Base-by-base conservation (phyloP, 2,888 invertebrate species). In the Oligia latruncula region DNA sequence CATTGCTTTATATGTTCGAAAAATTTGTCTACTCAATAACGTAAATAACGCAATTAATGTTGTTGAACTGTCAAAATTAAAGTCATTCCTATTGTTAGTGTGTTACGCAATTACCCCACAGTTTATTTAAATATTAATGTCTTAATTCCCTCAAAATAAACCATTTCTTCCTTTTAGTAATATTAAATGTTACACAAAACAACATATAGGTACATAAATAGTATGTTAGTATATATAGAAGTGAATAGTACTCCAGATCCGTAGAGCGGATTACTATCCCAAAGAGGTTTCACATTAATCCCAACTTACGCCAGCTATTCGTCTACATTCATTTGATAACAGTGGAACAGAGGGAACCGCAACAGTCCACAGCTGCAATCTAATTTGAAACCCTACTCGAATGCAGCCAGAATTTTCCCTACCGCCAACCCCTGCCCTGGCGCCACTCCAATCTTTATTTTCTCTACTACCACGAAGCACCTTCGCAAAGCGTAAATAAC, bases 381-480 rank as follows among this genome's bases (percentile, higher is more conserved):
- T 92, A 92, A 93, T 93, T 93, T 93, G 90, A 92, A 92, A 91
- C 88, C 90, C 90, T 90, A 89, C 88, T 90, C 89, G 88, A 91
- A 90, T 92, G 92, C 92, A 93, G 91, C 87, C 88, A 89, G 89
- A 90, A 92, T 92, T 92, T 93, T 91, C 89, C 90, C 88, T 84
- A 86, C 90, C 82, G 76, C 81, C 72, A 72, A 85, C 89, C 89
- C 87, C 92, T 95, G 95, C 89, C 87, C 92, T 95, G 95, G 95
- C 95, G 87, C 89, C 87, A 86, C 89, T 94, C 95, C 95, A 95
- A 94, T 91, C 91, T 93, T 94, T 93, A 94, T 93, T 94, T 93
- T 92, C 90, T 90, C 90, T 86, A 86, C 90, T 88, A 83, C 90
- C 86, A 91, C 91, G 90, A 91, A 92, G 88, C 91, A 92, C 92